Base-by-base conservation (phyloP, 2,113 vertebrate species). In the Rhegmatorhina hoffmannsi region DNA sequence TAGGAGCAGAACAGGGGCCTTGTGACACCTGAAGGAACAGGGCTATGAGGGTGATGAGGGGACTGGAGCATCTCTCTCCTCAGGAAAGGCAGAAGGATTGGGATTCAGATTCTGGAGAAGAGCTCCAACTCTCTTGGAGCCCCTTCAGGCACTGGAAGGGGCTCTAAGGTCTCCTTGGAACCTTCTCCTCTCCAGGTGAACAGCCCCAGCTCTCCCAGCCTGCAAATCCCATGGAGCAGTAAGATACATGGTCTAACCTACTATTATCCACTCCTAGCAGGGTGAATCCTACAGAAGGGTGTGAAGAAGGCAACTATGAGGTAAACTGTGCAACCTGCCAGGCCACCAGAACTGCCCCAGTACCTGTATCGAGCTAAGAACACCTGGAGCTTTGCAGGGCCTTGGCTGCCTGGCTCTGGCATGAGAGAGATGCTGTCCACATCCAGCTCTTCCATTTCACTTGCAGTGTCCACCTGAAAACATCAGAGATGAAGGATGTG, bases 321-420 rank as follows among this genome's bases (percentile, higher is more conserved):
- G 43, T 12, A 85, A 66, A 12, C 17, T 18, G 7, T 16, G 16
- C 29, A 60, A 84, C 6, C 21, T 28, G 43, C 31, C 0, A 40
- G 21, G 69, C 11, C 60, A 36, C 28, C 64, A 40, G 24, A 66
- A 69, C 26, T 21, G 43, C 63, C 7, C 21, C 46, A 62, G 87
- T 92, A 99, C 99, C 99, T 99, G 96, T 99, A 99, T 89, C 99
- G 98, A 20, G 99, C 99, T 77, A 99, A 98, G 97, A 99, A 99
- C 96, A 99, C 99, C 95, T 99, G 99, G 80, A 99, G 98, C 91
- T 99, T 99, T 49, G 98, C 98, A 75, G 98, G 97, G 76, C 97
- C 98, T 55, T 97, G 97, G 96, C 93, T 97, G 94, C 98, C 96
- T 10, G 97, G 79, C 80, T 98, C 98, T 29, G 98, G 98, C 75